A percentile compares a stretch with the other conserved stretches of the same genome.
Evolutionary conservation across 2,888 invertebrate species (phyloP).

Genomic region (Clivina fossor): DNA sequence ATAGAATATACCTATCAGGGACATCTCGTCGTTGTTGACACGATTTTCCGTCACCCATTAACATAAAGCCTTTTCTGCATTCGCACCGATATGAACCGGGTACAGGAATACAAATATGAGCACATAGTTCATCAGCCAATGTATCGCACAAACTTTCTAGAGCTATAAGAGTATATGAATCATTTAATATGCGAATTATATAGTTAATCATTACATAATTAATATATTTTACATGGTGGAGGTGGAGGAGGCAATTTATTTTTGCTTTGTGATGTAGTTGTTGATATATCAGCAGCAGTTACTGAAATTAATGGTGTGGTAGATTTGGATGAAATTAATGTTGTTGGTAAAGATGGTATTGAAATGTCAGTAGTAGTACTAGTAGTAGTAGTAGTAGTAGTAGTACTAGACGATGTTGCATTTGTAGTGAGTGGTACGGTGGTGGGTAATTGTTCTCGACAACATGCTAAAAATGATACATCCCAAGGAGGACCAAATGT

Average conservation of each 20-base stretch:
- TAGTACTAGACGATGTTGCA: conserved; percentile 39
- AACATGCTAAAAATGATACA: conserved; percentile 64
- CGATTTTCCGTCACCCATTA: conserved; percentile 71
- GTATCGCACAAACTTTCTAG: conserved; percentile 60
- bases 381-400: conserved; percentile 36
- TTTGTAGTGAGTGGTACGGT: conserved; percentile 37
- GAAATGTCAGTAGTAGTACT: conserved; percentile 36
- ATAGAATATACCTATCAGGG: conserved; percentile 16
- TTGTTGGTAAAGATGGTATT: conserved; percentile 20
- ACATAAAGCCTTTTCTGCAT: conserved; percentile 68
- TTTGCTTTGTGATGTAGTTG: conserved; percentile 30
- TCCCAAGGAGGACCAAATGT: conserved; percentile 62
- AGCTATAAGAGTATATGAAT: too few species aligned
- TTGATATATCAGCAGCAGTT: too few species aligned
- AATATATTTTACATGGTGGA: conserved; percentile 35
- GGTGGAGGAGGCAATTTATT: conserved; percentile 34
- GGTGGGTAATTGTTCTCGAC: conserved; percentile 52
- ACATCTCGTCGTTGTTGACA: conserved; percentile 59
- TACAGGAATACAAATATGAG: conserved; percentile 75
- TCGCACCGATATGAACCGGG: conserved; percentile 71
- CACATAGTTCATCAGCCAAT: conserved; percentile 65
- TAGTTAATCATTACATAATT: too few species aligned
- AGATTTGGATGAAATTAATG: conserved; percentile 8
- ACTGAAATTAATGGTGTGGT: too few species aligned
- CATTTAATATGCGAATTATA: too few species aligned